Evolutionary conservation across 2,797 vertebrate species (phyloP).

Genomic region (Anas bernieri): DNA sequence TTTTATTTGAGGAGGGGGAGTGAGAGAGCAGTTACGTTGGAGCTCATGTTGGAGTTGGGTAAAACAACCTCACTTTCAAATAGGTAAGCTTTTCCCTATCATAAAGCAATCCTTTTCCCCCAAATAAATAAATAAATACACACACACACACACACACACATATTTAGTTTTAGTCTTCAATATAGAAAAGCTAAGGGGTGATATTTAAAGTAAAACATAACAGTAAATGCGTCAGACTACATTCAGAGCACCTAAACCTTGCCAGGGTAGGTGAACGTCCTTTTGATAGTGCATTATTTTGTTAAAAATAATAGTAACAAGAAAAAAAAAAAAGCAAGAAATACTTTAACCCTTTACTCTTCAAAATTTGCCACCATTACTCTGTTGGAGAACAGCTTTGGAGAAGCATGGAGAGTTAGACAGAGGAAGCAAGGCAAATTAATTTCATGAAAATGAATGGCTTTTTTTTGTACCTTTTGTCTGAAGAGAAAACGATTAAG

Average conservation of each 20-base stretch:
- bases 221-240: not conserved
- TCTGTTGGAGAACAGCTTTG: not conserved
- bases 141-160: no score
- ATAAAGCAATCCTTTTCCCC: not conserved
- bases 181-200: not conserved
- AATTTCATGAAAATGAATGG: not conserved
- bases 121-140: not conserved
- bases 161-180: not conserved
- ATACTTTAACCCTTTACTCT: not conserved
- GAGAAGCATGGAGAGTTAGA: not conserved
- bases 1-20: no score
- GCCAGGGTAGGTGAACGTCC: not conserved
- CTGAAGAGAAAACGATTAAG: not conserved
- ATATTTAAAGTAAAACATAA: not conserved
- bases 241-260: not conserved
- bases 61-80: not conserved
- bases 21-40: no score
- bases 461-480: not conserved
- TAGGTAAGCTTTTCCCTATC: not conserved
- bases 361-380: not conserved
- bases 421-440: not conserved
- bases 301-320: not conserved
- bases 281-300: not conserved
- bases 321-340: not conserved
- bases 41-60: no score